Evolutionary conservation across 1,140 invertebrate genomes (phyloP).

Genomic region (Saccostrea echinata): DNA sequence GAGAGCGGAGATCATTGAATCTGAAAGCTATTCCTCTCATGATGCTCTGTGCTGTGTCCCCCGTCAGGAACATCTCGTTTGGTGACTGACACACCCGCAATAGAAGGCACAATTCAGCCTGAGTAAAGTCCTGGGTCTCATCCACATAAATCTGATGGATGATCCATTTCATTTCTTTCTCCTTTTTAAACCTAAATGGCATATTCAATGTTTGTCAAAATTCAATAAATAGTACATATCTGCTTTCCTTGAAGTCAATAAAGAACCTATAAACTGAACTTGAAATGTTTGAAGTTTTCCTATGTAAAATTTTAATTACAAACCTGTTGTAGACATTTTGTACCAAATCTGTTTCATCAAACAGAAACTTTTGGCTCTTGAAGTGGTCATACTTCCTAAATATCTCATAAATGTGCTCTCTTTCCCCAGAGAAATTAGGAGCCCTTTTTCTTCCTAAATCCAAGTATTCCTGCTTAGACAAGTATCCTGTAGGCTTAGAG

Average conservation of each 20-base stretch:
- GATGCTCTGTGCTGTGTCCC: conserved; percentile 78
- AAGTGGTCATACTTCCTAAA: conserved; percentile 65
- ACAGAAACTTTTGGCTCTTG: conserved; percentile 66
- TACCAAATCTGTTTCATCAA: conserved; percentile 75
- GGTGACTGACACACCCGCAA: conserved; percentile 73
- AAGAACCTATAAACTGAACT: not conserved
- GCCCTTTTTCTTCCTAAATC: conserved; percentile 71
- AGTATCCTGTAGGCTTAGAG: conserved; percentile 59
- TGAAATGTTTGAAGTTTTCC: too few species aligned
- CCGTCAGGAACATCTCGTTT: conserved; percentile 77
- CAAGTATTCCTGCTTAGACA: conserved; percentile 66
- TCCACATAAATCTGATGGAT: conserved; percentile 77
- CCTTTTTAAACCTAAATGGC: conserved; percentile 36
- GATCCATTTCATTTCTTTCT: conserved; percentile 62
- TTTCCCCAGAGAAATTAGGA: conserved; percentile 71
- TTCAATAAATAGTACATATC: not conserved
- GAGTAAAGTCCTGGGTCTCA: conserved; percentile 78
- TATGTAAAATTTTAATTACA: not conserved
- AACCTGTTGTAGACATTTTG: conserved; percentile 57
- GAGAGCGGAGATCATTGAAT: conserved; percentile 73
- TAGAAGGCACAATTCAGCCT: conserved; percentile 76
- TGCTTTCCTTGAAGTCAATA: not conserved
- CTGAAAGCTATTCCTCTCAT: conserved; percentile 77
- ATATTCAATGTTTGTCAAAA: not conserved
- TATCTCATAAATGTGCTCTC: conserved; percentile 66